phyloP scores from a whole-genome alignment of 2,888 invertebrate genomes.

The Pinctada fucata region DNA sequence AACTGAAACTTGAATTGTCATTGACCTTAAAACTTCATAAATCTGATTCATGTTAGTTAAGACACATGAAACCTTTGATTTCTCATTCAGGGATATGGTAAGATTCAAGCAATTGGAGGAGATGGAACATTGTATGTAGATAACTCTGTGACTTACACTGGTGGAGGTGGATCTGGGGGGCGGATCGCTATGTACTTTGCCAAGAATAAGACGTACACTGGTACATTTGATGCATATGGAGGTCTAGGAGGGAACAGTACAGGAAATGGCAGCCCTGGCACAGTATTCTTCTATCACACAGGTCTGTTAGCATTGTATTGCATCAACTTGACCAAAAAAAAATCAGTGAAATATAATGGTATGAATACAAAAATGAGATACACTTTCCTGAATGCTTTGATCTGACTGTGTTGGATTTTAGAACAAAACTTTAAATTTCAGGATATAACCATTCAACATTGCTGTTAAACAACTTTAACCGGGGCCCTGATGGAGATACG shows the following conservation, averaged over 20 bases:
- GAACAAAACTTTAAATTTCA: too few relatives aligned
- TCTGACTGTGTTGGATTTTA: too few relatives aligned
- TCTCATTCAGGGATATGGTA: constrained; percentile 59
- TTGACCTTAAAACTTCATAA: too few relatives aligned
- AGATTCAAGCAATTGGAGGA: constrained; percentile 61
- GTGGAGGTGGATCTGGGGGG: constrained; percentile 62
- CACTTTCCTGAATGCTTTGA: too few relatives aligned
- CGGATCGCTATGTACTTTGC: constrained; percentile 63
- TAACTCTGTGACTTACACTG: constrained; percentile 26
- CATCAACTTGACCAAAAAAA: background rate
- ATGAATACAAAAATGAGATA: too few relatives aligned
- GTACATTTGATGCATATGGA: constrained; percentile 60
- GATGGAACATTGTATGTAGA: constrained; percentile 42
- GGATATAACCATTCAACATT: constrained; percentile 61
- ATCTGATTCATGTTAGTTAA: background rate
- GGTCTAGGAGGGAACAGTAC: constrained; percentile 46
- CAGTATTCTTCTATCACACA: constrained; percentile 64
- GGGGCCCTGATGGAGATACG: constrained; percentile 53
- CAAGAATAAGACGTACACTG: constrained; percentile 62
- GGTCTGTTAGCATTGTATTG: constrained; percentile 51
- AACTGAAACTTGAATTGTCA: too few relatives aligned
- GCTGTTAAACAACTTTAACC: constrained; percentile 60
- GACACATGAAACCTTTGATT: background rate
- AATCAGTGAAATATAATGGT: too few relatives aligned
- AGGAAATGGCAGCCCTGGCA: constrained; percentile 63